phyloP scores from a whole-genome alignment of 2,888 invertebrate genomes.

The Leuctra nigra region DNA sequence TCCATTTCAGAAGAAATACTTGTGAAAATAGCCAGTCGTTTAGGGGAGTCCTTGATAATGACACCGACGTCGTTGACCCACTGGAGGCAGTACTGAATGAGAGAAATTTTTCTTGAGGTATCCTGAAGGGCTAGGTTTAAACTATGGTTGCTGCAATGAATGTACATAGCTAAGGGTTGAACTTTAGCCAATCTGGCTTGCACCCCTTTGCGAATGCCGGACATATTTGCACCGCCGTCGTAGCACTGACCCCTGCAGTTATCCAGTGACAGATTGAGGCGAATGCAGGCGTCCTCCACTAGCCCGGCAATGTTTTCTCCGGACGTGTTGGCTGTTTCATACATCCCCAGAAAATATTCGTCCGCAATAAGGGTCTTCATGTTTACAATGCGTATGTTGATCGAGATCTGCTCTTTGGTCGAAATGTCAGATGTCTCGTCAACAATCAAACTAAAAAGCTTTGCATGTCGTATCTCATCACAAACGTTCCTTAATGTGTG shows the following conservation, averaged over 20 bases:
- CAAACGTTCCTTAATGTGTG: slow-evolving; percentile 6
- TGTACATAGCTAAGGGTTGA: not conserved
- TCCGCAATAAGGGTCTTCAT: slow-evolving; percentile 3
- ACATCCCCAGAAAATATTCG: slow-evolving; percentile 10
- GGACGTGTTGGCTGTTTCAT: slow-evolving; percentile 3
- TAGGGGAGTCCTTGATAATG: slow-evolving; percentile 8
- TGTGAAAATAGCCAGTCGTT: not conserved
- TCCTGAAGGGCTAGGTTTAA: too few relatives aligned
- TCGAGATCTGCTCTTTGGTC: slow-evolving; percentile 14
- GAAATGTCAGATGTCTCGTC: slow-evolving; percentile 15
- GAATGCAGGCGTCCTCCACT: slow-evolving; percentile 4
- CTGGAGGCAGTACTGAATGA: slow-evolving; percentile 1
- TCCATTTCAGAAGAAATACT: not conserved
- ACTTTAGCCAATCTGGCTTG: not conserved
- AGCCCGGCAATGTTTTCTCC: slow-evolving; percentile 5
- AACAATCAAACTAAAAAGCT: slow-evolving; percentile 15
- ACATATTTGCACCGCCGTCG: too few relatives aligned
- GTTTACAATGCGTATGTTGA: slow-evolving; percentile 7
- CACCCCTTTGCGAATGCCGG: not conserved
- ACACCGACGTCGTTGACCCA: slow-evolving; percentile 13
- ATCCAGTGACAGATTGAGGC: not conserved
- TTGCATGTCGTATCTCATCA: slow-evolving; percentile 5
- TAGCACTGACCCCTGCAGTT: slow-evolving; percentile 1
- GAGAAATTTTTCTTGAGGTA: slow-evolving; percentile 11
- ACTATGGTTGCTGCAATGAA: slow-evolving; percentile 7